Evolutionary conservation across 2,797 vertebrate genomes (phyloP).

Genomic region (Anas bernieri): DNA sequence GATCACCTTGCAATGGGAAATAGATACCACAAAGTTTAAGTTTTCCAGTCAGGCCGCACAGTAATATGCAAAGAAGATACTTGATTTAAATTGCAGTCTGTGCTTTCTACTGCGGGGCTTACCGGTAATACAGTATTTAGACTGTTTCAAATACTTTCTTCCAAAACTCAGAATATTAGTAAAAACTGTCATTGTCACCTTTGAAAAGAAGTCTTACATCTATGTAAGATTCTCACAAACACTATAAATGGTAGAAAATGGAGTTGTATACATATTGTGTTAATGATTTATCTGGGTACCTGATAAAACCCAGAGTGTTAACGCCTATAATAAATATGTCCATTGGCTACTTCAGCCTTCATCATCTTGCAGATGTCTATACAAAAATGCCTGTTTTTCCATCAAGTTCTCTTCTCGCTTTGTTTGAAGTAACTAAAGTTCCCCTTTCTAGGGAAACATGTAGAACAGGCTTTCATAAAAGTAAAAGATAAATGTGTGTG

Average conservation of each 20-base stretch:
- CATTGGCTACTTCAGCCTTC: not conserved
- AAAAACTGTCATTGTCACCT: not conserved
- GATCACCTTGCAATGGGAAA: not conserved
- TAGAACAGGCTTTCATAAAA: not conserved
- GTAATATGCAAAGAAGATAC: not conserved
- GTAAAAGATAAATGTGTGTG: not conserved
- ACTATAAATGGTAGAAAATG: not conserved
- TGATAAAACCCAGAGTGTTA: not conserved
- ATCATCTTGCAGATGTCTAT: not conserved
- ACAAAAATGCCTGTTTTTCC: not conserved
- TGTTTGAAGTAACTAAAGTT: not conserved
- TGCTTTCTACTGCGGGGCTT: not conserved
- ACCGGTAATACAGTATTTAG: not conserved
- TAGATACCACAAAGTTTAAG: not conserved
- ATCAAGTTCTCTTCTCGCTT: not conserved
- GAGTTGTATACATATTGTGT: not conserved
- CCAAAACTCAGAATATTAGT: not conserved
- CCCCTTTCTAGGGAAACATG: not conserved
- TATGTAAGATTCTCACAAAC: not conserved
- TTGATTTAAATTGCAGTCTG: not conserved
- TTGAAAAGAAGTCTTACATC: not conserved
- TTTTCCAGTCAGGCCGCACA: not conserved
- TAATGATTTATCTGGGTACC: not conserved
- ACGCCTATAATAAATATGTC: not conserved
- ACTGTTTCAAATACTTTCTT: not conserved